Percentiles rank a stretch among this genome's conserved stretches.
phyloP scores from a whole-genome alignment of 1,140 invertebrate genomes.

The Pomacea maculata region DNA sequence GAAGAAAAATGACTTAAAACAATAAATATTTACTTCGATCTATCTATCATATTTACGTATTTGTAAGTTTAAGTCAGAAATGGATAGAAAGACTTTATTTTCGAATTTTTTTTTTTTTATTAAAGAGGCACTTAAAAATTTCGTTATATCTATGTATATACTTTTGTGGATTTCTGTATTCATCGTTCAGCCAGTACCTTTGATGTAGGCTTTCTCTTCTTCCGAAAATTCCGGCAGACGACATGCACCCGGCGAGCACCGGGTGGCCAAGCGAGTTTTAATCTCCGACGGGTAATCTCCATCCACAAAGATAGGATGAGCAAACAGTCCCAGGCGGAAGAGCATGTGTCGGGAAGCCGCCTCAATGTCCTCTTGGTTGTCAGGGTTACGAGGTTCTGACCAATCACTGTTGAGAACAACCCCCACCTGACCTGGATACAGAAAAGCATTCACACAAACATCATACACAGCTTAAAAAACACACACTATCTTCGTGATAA shows the following conservation, averaged over 20 bases:
- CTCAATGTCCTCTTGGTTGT: slow-evolving; percentile 38
- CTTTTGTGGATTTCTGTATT: background rate
- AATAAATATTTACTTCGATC: too few relatives aligned
- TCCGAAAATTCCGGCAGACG: slow-evolving; percentile 25
- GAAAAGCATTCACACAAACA: background rate
- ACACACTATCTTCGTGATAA: background rate
- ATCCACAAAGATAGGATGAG: slow-evolving; percentile 57
- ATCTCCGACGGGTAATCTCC: slow-evolving; percentile 62
- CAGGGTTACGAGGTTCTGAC: slow-evolving; percentile 39
- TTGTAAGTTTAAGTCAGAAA: too few relatives aligned
- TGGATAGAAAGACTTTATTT: too few relatives aligned
- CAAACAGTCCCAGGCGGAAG: slow-evolving; percentile 58
- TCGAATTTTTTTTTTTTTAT: too few relatives aligned
- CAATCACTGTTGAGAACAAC: slow-evolving; percentile 46
- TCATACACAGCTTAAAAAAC: background rate
- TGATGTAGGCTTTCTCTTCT: slow-evolving; percentile 18
- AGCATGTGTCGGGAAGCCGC: slow-evolving; percentile 44
- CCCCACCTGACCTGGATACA: slow-evolving; percentile 41
- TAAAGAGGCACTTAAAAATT: too few relatives aligned
- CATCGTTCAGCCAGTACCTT: slow-evolving; percentile 13
- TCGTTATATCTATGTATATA: background rate
- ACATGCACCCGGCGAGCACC: slow-evolving; percentile 1
- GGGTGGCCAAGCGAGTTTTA: slow-evolving; percentile 24
- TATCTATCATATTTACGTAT: too few relatives aligned
- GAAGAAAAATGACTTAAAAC: too few relatives aligned